phyloP scores from a whole-genome alignment of 2,797 vertebrate genomes.

The Lepus oiostolus region DNA sequence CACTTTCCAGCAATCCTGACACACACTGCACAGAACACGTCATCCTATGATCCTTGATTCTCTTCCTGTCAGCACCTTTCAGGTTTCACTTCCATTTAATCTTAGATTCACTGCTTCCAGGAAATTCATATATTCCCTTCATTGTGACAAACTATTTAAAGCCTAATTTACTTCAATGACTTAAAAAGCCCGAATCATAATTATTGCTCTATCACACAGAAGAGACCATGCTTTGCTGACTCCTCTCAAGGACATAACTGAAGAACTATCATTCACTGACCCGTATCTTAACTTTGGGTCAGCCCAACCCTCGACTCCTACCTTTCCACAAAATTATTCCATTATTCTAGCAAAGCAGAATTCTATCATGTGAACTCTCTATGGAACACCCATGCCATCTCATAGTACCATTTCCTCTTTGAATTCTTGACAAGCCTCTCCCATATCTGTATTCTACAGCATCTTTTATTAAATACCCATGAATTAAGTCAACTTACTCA shows the following conservation, averaged over 20 bases:
- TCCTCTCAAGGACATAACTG: not conserved
- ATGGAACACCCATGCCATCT: not conserved
- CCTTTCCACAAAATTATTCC: conserved; percentile 39
- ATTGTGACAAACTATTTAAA: conserved; percentile 52
- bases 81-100: not conserved
- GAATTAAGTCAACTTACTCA: conserved; percentile 1
- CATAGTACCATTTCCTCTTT: not conserved
- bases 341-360: conserved; percentile 27
- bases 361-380: not conserved
- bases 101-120: not conserved
- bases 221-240: not conserved
- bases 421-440: conserved; percentile 4
- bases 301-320: not conserved
- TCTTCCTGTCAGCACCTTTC: conserved; percentile 3
- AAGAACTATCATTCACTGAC: not conserved
- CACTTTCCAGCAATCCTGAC: not conserved
- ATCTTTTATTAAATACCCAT: conserved; percentile 8
- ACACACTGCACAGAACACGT: not conserved
- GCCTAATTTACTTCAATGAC: conserved; percentile 13
- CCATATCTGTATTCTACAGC: not conserved
- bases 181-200: conserved; percentile 31
- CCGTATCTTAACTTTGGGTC: not conserved
- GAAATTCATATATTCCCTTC: conserved; percentile 1
- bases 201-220: not conserved
- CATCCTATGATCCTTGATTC: not conserved